Evolutionary conservation across 2,797 vertebrate species (phyloP), one percentile per base, ranked within the genome.

Genomic region (Aphelocoma californica): DNA sequence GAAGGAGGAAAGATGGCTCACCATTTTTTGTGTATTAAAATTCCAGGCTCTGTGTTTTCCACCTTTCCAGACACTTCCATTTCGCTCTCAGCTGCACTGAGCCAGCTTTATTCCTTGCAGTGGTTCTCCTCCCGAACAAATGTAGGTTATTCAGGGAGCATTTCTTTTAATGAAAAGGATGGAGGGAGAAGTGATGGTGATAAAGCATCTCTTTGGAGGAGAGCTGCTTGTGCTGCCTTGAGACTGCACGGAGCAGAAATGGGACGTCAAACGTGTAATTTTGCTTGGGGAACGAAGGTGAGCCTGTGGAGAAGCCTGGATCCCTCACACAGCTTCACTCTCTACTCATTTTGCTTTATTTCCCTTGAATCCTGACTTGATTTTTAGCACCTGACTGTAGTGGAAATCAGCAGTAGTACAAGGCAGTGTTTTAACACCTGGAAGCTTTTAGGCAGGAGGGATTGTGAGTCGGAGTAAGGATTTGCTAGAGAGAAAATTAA

Each of bases 91-190:
- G 95, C 91, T 92, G 92, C 92, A 58, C 14, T 56, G 88, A 86
- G 81, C 73, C 50, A 40, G 54, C 90, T 96, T 89, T 94, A 83
- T 95, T 93, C 93, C 90, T 92, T 91, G 93, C 92, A 79, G 90
- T 95, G 78, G 92, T 96, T 92, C 91, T 96, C 75, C 54, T 93
- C 88, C 79, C 0, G 50, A 89, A 86, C 75, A 93, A 94, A 95
- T 83, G 86, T 94, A 94, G 84, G 93, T 96, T 97, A 93, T 95
- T 96, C 91, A 95, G 91, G 84, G 92, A 95, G 81, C 72, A 74
- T 95, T 97, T 91, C 92, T 86, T 95, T 80, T 96, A 94, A 94
- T 95, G 93, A 96, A 96, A 95, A 96, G 86, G 92, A 87, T 85
- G 88, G 85, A 91, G 91, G 89, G 77, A 94, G 92, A 96, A 86